phyloP scores from a whole-genome alignment of 1,140 invertebrate species.

The Nephila pilipes region DNA sequence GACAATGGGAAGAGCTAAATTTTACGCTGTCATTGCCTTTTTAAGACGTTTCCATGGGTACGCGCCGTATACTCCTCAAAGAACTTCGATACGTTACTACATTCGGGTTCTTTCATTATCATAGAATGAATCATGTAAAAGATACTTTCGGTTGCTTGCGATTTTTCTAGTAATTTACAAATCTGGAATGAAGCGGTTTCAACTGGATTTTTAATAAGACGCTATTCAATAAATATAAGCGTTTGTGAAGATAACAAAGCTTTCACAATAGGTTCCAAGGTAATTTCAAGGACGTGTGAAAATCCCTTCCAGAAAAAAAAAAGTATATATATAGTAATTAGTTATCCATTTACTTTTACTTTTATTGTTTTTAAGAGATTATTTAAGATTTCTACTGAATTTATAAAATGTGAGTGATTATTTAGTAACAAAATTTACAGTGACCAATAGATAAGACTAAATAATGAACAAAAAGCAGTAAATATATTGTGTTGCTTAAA shows the following conservation, averaged over 20 bases:
- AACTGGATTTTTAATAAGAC: not conserved
- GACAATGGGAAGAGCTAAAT: not conserved
- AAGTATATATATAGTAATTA: too few species aligned
- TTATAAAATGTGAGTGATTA: too few species aligned
- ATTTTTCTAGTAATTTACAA: not conserved
- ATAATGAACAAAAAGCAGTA: too few species aligned
- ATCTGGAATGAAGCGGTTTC: not conserved
- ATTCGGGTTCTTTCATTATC: not conserved
- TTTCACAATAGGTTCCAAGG: not conserved
- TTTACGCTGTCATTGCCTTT: constrained; percentile 3
- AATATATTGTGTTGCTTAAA: too few species aligned
- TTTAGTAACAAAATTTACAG: too few species aligned
- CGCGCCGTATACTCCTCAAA: not conserved
- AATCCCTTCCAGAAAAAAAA: too few species aligned
- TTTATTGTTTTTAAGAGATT: too few species aligned
- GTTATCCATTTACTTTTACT: too few species aligned
- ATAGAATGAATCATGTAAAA: not conserved
- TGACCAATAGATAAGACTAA: too few species aligned
- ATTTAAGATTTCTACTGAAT: too few species aligned
- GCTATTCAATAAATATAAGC: not conserved
- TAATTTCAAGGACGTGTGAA: not conserved
- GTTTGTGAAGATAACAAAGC: not conserved
- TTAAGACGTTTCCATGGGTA: not conserved
- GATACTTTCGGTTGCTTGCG: not conserved
- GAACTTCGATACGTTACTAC: not conserved